These are phyloP conservation scores for Coregonus suidteri DNA, from an alignment of 2,797 vertebrate genomes.

Conservation along the genomic window DNA sequence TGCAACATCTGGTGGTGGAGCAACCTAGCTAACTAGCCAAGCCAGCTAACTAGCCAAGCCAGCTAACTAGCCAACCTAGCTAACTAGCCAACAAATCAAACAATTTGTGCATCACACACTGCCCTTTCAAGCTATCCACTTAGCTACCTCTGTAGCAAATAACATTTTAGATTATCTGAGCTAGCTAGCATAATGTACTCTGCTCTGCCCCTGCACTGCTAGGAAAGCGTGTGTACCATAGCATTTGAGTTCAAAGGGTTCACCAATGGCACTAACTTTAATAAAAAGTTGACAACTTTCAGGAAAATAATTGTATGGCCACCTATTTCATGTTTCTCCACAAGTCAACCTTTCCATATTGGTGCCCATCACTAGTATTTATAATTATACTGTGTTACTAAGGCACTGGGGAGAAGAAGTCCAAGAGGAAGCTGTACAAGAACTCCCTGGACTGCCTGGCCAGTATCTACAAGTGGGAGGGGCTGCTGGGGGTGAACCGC, in stretches of 20 bases:
- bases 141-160: background rate
- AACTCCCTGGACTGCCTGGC: constrained; percentile 92
- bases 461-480: constrained; percentile 89
- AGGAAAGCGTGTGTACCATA: background rate
- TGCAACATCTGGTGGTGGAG: too few species aligned
- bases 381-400: background rate
- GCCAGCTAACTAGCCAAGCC: too few species aligned
- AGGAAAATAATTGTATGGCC: background rate
- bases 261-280: background rate
- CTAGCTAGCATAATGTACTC: background rate
- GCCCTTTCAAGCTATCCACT: too few species aligned
- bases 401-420: constrained; percentile 83
- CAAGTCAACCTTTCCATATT: background rate
- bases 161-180: background rate
- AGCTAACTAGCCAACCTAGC: too few species aligned
- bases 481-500: constrained; percentile 85
- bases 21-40: too few species aligned
- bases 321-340: background rate
- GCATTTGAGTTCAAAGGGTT: background rate
- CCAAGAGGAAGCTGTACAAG: constrained; percentile 85
- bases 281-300: too few species aligned
- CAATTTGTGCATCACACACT: background rate
- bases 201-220: too few species aligned
- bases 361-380: background rate
- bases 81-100: background rate